These are phyloP conservation scores for Phymanthus crucifer DNA, from an alignment of 92 coral and sea anemone genomes.

Conservation along the genomic window DNA sequence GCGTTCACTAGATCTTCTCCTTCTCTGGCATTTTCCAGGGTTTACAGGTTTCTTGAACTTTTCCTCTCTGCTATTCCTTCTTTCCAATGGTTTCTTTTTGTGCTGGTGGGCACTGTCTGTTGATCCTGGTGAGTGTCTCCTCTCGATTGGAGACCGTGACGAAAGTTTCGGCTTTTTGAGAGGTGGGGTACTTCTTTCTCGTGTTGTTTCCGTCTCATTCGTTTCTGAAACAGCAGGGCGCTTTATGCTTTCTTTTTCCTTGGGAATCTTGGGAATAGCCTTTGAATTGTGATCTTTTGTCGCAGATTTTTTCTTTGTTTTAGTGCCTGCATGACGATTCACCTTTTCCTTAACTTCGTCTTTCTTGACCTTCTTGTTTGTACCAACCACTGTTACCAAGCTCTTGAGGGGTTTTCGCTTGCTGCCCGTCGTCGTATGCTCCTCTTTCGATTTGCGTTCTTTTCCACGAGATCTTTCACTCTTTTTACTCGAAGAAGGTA, in stretches of 20 bases:
- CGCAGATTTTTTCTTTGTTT: neutral
- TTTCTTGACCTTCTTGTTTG: neutral
- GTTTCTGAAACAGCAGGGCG: neutral
- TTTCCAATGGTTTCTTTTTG: neutral
- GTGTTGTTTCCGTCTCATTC: neutral
- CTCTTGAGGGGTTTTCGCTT: neutral
- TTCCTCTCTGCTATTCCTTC: neutral
- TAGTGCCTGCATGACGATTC: neutral
- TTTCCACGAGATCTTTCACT: neutral
- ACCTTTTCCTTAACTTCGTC: neutral
- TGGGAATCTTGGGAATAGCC: neutral
- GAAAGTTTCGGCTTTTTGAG: neutral
- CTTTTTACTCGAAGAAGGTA: neutral
- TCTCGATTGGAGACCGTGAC: neutral
- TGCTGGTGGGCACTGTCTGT: neutral
- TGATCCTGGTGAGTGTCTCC: neutral
- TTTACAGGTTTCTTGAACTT: neutral
- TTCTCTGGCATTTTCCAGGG: neutral
- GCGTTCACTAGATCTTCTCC: neutral
- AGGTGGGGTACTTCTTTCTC: neutral
- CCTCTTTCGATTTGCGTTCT: neutral
- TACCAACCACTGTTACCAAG: neutral
- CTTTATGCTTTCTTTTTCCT: neutral
- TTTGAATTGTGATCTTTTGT: neutral
- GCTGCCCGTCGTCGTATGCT: neutral